Base-by-base conservation (phyloP, 2,113 vertebrate genomes). In the Osmerus eperlanus region DNA sequence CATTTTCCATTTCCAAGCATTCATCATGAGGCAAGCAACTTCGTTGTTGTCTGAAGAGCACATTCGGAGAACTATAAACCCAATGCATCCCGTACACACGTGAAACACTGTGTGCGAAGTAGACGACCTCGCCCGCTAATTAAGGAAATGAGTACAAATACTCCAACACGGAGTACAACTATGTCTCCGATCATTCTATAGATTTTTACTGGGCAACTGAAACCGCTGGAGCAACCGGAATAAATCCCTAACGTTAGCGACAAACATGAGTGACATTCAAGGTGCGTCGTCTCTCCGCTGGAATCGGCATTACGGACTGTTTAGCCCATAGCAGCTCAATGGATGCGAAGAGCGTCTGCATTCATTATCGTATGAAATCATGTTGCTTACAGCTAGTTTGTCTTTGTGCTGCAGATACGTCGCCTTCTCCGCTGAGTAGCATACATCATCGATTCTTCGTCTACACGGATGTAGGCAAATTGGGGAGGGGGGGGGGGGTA, bases 341-440 rank as follows among this genome's bases (percentile, higher is more conserved):
- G 76, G 41, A 76, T 77, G 69, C 73, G 71, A 77, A 70, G 77
- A 79, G 75, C 75, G 55, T 82, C 78, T 74, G 85, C 83, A 76
- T 85, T 75, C 68, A 84, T 77, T 53, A 78, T 80, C 78, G 80
- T 36, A 81, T 83, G 87, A 88, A 85, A 87, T 74, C 73, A 67
- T 74, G 84, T 86, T 87, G 83, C 82, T 84, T 58, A 60, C 83
- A 82, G 84, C 84, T 68, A 82, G 72, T 83, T 82, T 65, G 84
- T 81, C 84, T 88, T 85, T 88, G 84, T 87, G 87, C 86, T 71
- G 78, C 81, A 75, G 83, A 61, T 68, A 74, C 73, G 79, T 78
- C 70, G 62, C 79, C 77, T 68, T 12, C 74, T 75, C 81, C 81
- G 74, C 67, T 64, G 36, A 47, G 36, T 9, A 65, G 4, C 23